Base-by-base conservation (phyloP, 1,140 invertebrate species). In the Drosophila kurseongensis region DNA sequence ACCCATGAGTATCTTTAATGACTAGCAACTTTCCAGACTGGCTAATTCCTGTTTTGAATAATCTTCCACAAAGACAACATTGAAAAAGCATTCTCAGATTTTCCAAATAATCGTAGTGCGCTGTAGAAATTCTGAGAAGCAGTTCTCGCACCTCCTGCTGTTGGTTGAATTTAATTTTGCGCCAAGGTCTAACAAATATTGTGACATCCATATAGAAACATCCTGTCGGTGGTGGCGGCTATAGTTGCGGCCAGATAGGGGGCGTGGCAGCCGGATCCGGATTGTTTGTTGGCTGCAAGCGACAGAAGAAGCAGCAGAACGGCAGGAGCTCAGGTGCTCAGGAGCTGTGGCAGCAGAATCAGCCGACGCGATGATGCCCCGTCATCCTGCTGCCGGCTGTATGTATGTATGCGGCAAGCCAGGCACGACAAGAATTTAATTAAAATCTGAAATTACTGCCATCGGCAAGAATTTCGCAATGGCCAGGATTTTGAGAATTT, bases 401-500 rank as follows among this genome's bases (percentile, higher is more conserved):
- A 7, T 10, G 29, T 9, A 9, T 40, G 16, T 36, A 18, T 42
- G 38, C 65, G 56, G 67, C 57, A 63, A 62, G 67, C 66, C 59
- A 75, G 61, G 63, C 66, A 82, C 69, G 78, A 82, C 76, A 88
- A 69, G 77, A 89, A 89, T 89, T 89, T 89, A 89, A 89, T 89
- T 89, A 89, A 89, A 89, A 89, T 89, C 65, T 84, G 74, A 78
- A 89, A 89, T 80, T 78, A 89, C 77, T 72, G 84, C 84, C 77
- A 72, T 72, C 51, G 80, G 84, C 83, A 60, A 72, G 57, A 42
- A 73, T 56, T 47, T 50, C 45, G 67, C 45, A 66, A 78, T 74
- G 44, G 55, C 61, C 59, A 72, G 69, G 71, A 66, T 69, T 71
- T 65, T 62, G 59, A 58, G 56, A 68, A 41, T 61, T 85, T 85